Base-by-base conservation (phyloP, 2,113 vertebrate genomes). In the Vombatus ursinus region DNA sequence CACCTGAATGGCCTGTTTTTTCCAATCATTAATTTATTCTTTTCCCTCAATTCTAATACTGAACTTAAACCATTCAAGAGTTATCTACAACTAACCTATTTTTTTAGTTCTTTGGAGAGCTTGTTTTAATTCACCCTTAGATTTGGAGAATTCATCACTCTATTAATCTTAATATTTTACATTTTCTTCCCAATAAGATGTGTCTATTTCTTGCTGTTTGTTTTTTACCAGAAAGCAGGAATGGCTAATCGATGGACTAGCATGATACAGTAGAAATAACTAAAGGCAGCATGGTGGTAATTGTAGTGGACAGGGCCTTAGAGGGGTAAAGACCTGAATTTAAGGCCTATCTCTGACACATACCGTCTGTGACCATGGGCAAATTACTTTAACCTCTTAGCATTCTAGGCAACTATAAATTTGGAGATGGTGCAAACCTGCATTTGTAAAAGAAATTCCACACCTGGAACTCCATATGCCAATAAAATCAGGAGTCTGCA, bases 11-110 rank as follows among this genome's bases (percentile, higher is more conserved):
- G 61, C 31, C 48, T 96, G 92, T 91, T 95, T 94, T 94, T 93
- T 52, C 49, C 31, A 14, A 44, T 90, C 95, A 91, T 93, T 97
- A 95, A 94, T 97, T 94, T 95, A 97, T 94, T 93, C 50, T 93
- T 93, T 95, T 95, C 95, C 94, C 57, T 31, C 47, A n/a, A 77
- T 91, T 92, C 50, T 53, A 26, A 89, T 90, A 50, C 91, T 95
- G 22, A 23, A 52, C 84, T 90, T 50, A 84, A 3, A 68, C 14
- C 57, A 61, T 61, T 31, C 28, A 61, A 61, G 57, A 61, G 28
- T 61, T 68, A 68, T 68, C 61, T 68, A 37, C 10, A 37, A 68
- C 3, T 9, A 1, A 10, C 90, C n/a, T 90, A 49, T 90, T 44
- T 89, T 90, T 47, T 31, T 47, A 48, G 19, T 51, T 91, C 96